Evolutionary conservation across 2,113 vertebrate genomes (phyloP).

Genomic region (Lucifuga dentata): DNA sequence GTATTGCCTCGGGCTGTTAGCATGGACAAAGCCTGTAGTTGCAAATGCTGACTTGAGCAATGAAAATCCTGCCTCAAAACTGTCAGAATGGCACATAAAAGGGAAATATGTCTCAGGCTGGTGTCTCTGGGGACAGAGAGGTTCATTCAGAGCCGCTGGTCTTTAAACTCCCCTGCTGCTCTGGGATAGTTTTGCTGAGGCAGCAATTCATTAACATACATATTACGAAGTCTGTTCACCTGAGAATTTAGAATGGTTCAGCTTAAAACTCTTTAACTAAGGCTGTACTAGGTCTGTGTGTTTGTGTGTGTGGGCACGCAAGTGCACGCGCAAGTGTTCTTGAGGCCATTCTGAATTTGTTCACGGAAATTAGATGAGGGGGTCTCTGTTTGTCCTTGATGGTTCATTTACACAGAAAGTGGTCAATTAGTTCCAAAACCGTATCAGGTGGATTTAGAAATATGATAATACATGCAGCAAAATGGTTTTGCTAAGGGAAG

Average conservation of each 20-base stretch:
- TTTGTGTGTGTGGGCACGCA: slow-evolving; percentile 11
- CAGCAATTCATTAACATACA: slow-evolving; percentile 76
- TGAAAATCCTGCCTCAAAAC: neutral
- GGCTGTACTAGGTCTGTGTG: neutral
- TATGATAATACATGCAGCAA: slow-evolving; percentile 58
- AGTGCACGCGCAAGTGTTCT: neutral
- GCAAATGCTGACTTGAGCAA: slow-evolving; percentile 35
- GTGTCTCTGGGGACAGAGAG: slow-evolving; percentile 10
- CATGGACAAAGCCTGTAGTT: slow-evolving; percentile 30
- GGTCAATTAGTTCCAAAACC: slow-evolving; percentile 65
- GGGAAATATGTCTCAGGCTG: neutral
- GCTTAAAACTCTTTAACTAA: slow-evolving; percentile 32
- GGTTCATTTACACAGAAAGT: slow-evolving; percentile 49
- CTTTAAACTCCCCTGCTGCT: slow-evolving; percentile 32
- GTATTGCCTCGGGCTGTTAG: slow-evolving; percentile 11
- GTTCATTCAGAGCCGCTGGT: slow-evolving; percentile 23
- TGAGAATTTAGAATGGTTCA: slow-evolving; percentile 52
- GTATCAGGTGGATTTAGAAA: slow-evolving; percentile 51
- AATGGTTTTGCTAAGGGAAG: slow-evolving; percentile 41
- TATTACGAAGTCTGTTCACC: slow-evolving; percentile 54
- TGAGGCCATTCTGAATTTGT: neutral
- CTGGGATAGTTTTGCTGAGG: slow-evolving; percentile 59
- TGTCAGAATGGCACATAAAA: neutral
- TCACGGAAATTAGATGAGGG: slow-evolving; percentile 36
- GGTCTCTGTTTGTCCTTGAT: slow-evolving; percentile 49